Percentiles rank a stretch among this genome's conserved stretches.
Evolutionary conservation across 2,797 vertebrate genomes (phyloP).

Genomic region (Lepilemur septentrionalis): DNA sequence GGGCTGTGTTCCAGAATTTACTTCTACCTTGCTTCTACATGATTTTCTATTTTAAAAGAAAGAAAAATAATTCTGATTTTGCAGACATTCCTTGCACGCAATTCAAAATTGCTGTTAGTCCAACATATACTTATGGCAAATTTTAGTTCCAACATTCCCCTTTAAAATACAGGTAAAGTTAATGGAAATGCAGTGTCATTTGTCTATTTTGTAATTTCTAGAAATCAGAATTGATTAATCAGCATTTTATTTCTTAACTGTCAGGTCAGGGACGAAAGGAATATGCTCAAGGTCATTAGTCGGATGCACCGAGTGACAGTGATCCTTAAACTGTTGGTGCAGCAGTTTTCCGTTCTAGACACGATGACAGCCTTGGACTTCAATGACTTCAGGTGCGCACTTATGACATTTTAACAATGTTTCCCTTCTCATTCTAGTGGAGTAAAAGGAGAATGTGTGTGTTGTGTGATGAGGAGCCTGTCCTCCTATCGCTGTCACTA

Average conservation of each 20-base stretch:
- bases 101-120: neutral
- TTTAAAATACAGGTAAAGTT: neutral
- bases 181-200: neutral
- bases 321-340: slow-evolving; percentile 93
- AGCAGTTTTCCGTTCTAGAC: slow-evolving; percentile 95
- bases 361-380: slow-evolving; percentile 98
- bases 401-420: fast-evolving
- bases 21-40: neutral
- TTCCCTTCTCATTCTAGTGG: neutral
- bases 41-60: neutral
- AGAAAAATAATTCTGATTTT: neutral
- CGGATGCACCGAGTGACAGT: slow-evolving; percentile 93
- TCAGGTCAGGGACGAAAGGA: slow-evolving; percentile 95
- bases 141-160: neutral
- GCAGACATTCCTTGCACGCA: neutral
- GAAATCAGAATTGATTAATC: neutral
- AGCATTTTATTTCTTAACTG: neutral
- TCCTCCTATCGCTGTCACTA: neutral
- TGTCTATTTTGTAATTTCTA: neutral
- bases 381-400: slow-evolving; percentile 94
- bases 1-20: neutral
- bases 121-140: neutral
- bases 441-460: neutral
- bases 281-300: slow-evolving; percentile 96
- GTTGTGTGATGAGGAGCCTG: neutral